phyloP scores from a whole-genome alignment of 2,888 invertebrate genomes.

The Drosophila diplacantha region DNA sequence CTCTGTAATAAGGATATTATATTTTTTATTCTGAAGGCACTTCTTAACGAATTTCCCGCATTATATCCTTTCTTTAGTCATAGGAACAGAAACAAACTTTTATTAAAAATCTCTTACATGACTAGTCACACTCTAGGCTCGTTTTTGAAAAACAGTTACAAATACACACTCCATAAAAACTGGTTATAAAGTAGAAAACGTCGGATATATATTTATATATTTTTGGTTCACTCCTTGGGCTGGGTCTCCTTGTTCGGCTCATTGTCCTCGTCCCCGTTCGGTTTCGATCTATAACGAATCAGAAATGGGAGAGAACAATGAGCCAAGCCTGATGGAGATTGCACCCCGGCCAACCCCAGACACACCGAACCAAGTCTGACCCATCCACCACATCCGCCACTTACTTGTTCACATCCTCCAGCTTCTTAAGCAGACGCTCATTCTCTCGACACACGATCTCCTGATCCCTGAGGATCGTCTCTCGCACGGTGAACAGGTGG shows the following conservation, averaged over 20 bases:
- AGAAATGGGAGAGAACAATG: constrained; percentile 70
- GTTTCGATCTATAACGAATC: constrained; percentile 70
- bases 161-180: constrained; percentile 16
- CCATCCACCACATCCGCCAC: constrained; percentile 71
- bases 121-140: constrained; percentile 62
- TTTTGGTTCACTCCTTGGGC: constrained; percentile 17
- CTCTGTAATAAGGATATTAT: constrained; percentile 78
- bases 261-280: constrained; percentile 68
- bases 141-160: constrained; percentile 35
- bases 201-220: neutral
- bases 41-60: neutral
- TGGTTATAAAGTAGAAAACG: constrained; percentile 14
- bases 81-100: constrained; percentile 48
- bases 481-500: constrained; percentile 88
- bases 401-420: constrained; percentile 93
- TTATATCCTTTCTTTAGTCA: neutral
- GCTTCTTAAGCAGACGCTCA: constrained; percentile 89
- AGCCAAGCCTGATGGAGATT: constrained; percentile 49
- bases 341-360: neutral
- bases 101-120: constrained; percentile 41
- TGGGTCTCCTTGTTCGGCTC: constrained; percentile 51
- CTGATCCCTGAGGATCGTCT: constrained; percentile 90
- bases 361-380: neutral
- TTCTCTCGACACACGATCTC: constrained; percentile 94
- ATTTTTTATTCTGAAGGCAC: neutral